Evolutionary conservation across 2,797 vertebrate genomes (phyloP), one percentile per base, ranked within the genome.

Genomic region (Phataginus tricuspis): DNA sequence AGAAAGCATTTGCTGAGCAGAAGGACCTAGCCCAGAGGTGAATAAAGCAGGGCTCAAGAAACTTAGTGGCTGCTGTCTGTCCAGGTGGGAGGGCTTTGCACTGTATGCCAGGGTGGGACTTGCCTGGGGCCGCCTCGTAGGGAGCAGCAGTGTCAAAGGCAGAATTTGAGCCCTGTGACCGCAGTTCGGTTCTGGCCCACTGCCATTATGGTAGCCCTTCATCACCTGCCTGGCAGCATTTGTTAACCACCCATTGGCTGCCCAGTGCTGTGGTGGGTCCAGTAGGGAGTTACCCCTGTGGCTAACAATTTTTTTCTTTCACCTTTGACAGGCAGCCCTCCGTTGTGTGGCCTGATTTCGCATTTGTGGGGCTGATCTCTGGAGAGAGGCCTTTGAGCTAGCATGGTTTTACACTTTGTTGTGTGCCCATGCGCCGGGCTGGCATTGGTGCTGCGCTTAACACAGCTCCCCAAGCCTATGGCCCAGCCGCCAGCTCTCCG

Each of bases 271-370:
- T n/a, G 51, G 39, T 25, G 1, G 61, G 74, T 51, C 63, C 57
- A 37, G 18, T 1, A 27, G 83, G 64, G n/a, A 1, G 9, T 25
- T 29, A 69, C 74, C 31, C 49, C 83, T 88, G 0, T 66, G 57
- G 68, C 37, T 74, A 39, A 66, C 68, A 59, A 23, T 31, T 63
- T 90, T 90, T 82, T 45, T 83, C 29, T 82, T 91, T 88, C 59
- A 12, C 15, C 34, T 64, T 29, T 72, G 37, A 80, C 86, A 80
- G 77, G 31, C 25, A 75, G 74, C 61, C n/a, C 12, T 94, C 63
- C 90, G 64, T 66, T 75, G 15, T 75, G 45, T 39, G 19, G n/a
- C 74, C 75, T 78, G 15, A 37, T 85, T 74, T 75, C 11, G 45
- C 21, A 49, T 66, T 39, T 37, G 64, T 68, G 69, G 57, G 42